Base-by-base conservation (phyloP, 2,113 vertebrate genomes). In the Tiliqua scincoides region DNA sequence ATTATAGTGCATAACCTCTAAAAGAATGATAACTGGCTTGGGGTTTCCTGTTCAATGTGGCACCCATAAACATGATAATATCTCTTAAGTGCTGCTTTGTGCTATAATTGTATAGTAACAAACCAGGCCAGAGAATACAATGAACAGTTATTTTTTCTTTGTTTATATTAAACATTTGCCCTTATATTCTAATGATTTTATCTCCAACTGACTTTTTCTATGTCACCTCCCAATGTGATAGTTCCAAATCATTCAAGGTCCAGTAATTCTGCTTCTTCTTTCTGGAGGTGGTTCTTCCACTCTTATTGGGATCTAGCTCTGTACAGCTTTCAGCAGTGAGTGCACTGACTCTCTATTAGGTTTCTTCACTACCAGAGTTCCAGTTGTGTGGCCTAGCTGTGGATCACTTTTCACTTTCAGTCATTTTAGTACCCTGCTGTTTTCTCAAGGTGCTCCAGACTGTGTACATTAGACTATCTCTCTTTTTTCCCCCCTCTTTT, bases 1-100 rank as follows among this genome's bases (percentile, higher is more conserved):
- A 88, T 23, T 62, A 73, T 35, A 1, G 20, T 54, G 21, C 83
- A 59, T 40, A 76, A 54, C 59, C 89, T 61, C 84, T 89, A 4
- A 87, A 91, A 92, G 92, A 93, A 92, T 71, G 27, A 25, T 82
- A 88, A 90, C 89, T 0, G 6, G 80, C 89, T 93, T 93, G 82
- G 40, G 89, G 85, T 67, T 86, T 74, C 61, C 86, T 18, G 87
- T 90, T 94, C 90, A 92, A 80, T 75, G 74, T 91, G 68, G 79
- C 84, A 76, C 87, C 88, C 91, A 88, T 57, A 79, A 80, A 1
- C 72, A 91, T 86, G 91, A 93, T 92, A 91, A 12, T 88, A 91
- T 93, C 91, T 75, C 74, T 9, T 20, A 82, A 40, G 0, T 68
- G 57, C 61, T 85, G 27, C 78, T 90, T 83, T 91, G 83, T 85